Conservation (phyloP, 2,888 invertebrate species). For the Malacosoma neustria region DNA sequence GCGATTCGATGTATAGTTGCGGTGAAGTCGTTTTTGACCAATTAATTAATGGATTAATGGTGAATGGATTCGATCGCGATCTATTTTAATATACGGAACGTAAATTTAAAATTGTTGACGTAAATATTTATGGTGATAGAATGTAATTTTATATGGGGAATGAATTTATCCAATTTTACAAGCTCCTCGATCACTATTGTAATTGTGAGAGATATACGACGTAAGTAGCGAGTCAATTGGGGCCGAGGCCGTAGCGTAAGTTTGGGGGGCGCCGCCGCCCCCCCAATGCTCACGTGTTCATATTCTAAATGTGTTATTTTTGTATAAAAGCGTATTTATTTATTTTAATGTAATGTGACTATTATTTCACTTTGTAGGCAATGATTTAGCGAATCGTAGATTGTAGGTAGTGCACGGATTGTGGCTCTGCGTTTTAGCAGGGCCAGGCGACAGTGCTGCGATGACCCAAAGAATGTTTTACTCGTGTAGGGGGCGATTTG, state of each 20-base stretch:
- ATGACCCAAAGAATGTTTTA: slow-evolving; percentile 69
- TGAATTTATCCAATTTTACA: slow-evolving; percentile 53
- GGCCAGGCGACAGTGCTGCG: slow-evolving; percentile 59
- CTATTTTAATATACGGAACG: slow-evolving; percentile 53
- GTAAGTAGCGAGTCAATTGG: slow-evolving; percentile 49
- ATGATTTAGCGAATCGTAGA: slow-evolving; percentile 60
- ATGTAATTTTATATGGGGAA: slow-evolving; percentile 57
- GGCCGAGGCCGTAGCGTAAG: slow-evolving; percentile 13
- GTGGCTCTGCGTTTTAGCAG: slow-evolving; percentile 69
- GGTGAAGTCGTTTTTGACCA: slow-evolving; percentile 35
- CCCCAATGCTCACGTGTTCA: slow-evolving; percentile 65
- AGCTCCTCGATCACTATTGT: slow-evolving; percentile 66
- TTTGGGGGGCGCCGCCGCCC: slow-evolving; percentile 24
- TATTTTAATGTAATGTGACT: slow-evolving; percentile 54
- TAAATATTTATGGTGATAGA: slow-evolving; percentile 56
- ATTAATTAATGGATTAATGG: slow-evolving; percentile 17
- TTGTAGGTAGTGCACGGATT: slow-evolving; percentile 56
- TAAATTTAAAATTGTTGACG: slow-evolving; percentile 39
- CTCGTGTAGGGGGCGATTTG: slow-evolving; percentile 41
- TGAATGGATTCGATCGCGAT: slow-evolving; percentile 25
- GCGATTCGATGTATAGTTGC: slow-evolving; percentile 15
- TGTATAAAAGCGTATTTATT: slow-evolving; percentile 72
- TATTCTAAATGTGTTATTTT: slow-evolving; percentile 65
- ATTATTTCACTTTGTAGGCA: slow-evolving; percentile 54
- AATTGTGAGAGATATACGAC: slow-evolving; percentile 55